Base-by-base conservation (phyloP, 2,797 vertebrate genomes). In the Lateolabrax maculatus region DNA sequence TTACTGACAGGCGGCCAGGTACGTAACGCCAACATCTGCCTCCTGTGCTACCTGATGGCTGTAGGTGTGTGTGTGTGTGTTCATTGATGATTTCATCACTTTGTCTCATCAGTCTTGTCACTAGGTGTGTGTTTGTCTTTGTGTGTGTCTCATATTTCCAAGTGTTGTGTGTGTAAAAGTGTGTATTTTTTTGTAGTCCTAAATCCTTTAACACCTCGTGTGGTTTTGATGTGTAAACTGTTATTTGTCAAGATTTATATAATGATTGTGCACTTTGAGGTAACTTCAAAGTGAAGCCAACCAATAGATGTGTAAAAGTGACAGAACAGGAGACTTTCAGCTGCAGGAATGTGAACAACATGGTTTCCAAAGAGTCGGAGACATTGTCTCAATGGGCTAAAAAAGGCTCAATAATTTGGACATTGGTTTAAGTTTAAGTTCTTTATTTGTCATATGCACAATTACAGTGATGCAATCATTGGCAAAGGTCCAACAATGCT, bases 1-100 rank as follows among this genome's bases (percentile, higher is more conserved):
- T 65, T 62, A 66, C 78, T 70, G 39, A 75, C 78, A 71, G 44
- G 55, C 1, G 4, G 37, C 11, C 77, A 43, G 74, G 67, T 68
- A 68, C 37, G 70, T 61, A 68, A 62, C 74, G 41, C 25, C 67
- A 29, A 23, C 62, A 44, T 55, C 52, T 57, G 65, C 10, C 57
- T 46, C 29, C 46, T 55, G 66, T 18, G 63, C 48, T 52, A 53
- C 48, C 57, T 76, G 78, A 69, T 3, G 44, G 37, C 66, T 71
- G 61, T 36, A 64, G 16, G 72, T 76, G 78, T 76, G 5, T 21
- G 31, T 37, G 8, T 67, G 52, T 65, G 18, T 61, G 62, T n/a
- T 21, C 37, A 23, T 31, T 29, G 12, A 75, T 46, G 13, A 23
- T 80, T 48, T 81, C 53, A 49, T 76, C 67, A 34, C 66, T 71